Conservation (phyloP, 2,113 vertebrate genomes). For the Paracanthobrama guichenoti region DNA sequence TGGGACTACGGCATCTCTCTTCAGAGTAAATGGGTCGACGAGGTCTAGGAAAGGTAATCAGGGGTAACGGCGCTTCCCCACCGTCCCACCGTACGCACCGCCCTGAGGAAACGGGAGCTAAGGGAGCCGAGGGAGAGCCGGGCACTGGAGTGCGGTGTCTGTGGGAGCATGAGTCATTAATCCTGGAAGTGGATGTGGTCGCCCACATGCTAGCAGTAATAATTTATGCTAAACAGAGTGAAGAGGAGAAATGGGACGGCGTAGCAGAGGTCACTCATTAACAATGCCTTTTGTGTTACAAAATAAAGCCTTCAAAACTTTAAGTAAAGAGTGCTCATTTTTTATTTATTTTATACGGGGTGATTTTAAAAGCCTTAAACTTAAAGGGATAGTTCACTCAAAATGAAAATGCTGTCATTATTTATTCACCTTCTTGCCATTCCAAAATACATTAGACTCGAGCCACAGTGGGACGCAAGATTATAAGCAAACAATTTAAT, state of each 20-base stretch:
- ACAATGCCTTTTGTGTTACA: conserved; percentile 9
- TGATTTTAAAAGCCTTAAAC: not conserved
- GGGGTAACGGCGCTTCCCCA: conserved; percentile 10
- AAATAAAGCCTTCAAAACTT: conserved; percentile 24
- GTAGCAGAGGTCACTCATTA: conserved; percentile 28
- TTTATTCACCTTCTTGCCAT: not conserved
- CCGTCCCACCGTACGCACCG: not conserved
- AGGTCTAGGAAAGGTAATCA: conserved; percentile 28
- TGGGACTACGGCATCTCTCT: not conserved
- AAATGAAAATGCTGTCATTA: not conserved
- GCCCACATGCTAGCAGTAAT: conserved; percentile 21
- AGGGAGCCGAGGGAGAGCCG: conserved; percentile 2
- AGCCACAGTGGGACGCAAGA: not conserved
- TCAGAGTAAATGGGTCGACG: not conserved
- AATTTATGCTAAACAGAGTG: conserved; percentile 37
- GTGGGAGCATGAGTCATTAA: conserved; percentile 20
- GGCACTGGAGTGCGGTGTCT: conserved; percentile 9
- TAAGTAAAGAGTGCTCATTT: not conserved
- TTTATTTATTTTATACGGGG: not conserved
- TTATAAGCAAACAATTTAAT: too few species aligned
- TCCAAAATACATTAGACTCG: not conserved
- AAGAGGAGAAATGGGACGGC: conserved; percentile 22
- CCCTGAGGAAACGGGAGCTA: not conserved
- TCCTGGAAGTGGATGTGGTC: conserved; percentile 27
- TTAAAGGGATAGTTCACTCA: not conserved